Evolutionary conservation across 2,113 vertebrate genomes (phyloP).

Genomic region (Passer montanus): DNA sequence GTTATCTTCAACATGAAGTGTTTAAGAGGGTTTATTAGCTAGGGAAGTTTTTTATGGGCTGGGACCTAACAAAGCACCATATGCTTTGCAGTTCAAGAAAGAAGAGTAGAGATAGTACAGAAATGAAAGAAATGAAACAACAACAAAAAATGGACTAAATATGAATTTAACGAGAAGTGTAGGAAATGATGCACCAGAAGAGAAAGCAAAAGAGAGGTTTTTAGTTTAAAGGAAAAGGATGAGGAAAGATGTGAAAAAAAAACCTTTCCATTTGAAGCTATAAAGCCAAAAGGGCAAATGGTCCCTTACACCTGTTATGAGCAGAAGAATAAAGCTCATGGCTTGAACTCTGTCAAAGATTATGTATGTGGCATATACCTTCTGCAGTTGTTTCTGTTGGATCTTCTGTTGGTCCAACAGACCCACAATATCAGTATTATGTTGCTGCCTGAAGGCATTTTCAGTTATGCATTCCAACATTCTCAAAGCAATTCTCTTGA

Average conservation of each 20-base stretch:
- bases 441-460: neutral
- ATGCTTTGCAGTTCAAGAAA: neutral
- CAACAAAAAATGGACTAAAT: neutral
- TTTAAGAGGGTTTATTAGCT: neutral
- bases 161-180: neutral
- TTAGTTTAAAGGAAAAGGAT: neutral
- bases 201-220: neutral
- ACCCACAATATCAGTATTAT: neutral
- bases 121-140: neutral
- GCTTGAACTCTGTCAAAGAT: neutral
- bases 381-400: neutral
- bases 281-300: neutral
- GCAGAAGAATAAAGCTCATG: neutral
- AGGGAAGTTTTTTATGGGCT: neutral
- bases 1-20: neutral
- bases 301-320: neutral
- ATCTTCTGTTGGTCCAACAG: neutral
- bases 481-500: neutral
- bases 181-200: neutral
- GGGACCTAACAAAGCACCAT: neutral
- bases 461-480: neutral
- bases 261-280: neutral
- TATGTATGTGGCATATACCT: neutral
- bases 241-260: neutral
- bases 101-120: neutral